Base-by-base conservation (phyloP, 2,113 vertebrate genomes). In the Cheirogaleus medius region DNA sequence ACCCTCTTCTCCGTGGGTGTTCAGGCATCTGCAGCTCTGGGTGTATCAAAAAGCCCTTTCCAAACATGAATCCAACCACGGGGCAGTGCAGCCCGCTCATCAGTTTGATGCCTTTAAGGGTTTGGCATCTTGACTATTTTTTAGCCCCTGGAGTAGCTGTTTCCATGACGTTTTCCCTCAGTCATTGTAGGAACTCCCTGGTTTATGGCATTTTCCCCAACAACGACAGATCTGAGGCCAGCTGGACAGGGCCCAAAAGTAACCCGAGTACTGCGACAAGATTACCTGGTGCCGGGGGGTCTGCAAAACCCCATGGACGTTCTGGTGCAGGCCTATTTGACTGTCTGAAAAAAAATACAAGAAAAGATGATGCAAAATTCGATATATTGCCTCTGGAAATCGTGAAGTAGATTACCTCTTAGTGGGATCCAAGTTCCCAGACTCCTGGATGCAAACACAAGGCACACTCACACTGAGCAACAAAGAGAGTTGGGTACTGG, bases 161-260 rank as follows among this genome's bases (percentile, higher is more conserved):
- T 95, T 93, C 64, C 47, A 37, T 81, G 89, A 85, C 6, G 0
- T 32, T 52, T 47, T 49, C 63, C 42, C 20, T 34, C 58, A 58
- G 27, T 34, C 47, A 49, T 85, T 86, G 69, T 44, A 88, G 34
- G n/a, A 78, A 54, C 32, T 76, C 73, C 49, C 66, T 60, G 76
- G 81, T 66, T 80, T 81, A 44, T 20, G 58, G 9, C 58, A 81
- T 85, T 87, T 34, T n/a, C 82, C 34, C 54, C 52, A 54, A 42
- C 21, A 77, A 4, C 39, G 85, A 94, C 84, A 93, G 71, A 82
- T 78, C 85, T 87, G 54, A 34, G 32, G 71, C 76, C 91, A 88
- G 23, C 49, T 71, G 71, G 84, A 81, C 20, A 9, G 52, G n/a
- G 8, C 71, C 44, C 64, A 44, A 63, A 34, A 60, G 58, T 66